A percentile compares a stretch with the other conserved stretches of the same genome.
These are phyloP conservation scores for Sapayoa aenigma DNA, from an alignment of 2,113 vertebrate species.

Conservation along the genomic window DNA sequence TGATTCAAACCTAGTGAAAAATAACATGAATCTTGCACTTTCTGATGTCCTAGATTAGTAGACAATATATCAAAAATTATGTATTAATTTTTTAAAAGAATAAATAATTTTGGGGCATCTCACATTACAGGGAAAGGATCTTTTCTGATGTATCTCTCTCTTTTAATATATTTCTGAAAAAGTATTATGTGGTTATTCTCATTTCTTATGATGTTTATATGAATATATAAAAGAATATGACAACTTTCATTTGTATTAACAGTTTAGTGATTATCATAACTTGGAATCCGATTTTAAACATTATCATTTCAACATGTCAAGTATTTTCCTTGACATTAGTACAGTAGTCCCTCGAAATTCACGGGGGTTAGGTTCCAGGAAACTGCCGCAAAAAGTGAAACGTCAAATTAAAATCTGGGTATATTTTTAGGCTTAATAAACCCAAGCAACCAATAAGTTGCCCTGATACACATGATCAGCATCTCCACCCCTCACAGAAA, in stretches of 20 bases:
- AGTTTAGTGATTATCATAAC: neutral
- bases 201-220: neutral
- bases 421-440: too few relatives aligned
- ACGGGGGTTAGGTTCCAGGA: too few relatives aligned
- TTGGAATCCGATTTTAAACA: neutral
- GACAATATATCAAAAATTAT: neutral
- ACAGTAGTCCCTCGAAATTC: too few relatives aligned
- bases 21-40: neutral
- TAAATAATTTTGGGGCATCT: neutral
- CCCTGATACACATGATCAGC: too few relatives aligned
- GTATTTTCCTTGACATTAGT: neutral
- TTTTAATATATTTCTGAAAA: neutral
- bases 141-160: neutral
- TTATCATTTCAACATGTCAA: neutral
- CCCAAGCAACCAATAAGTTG: too few relatives aligned
- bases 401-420: too few relatives aligned
- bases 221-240: neutral
- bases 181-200: neutral
- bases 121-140: neutral
- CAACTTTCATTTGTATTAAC: neutral
- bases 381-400: too few relatives aligned
- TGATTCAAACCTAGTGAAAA: neutral
- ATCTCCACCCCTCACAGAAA: too few relatives aligned
- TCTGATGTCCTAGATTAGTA: neutral
- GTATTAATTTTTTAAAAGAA: neutral